A percentile compares a stretch with the other conserved stretches of the same genome.
Conservation (phyloP, 2,888 invertebrate species). For the Unio delphinus region DNA sequence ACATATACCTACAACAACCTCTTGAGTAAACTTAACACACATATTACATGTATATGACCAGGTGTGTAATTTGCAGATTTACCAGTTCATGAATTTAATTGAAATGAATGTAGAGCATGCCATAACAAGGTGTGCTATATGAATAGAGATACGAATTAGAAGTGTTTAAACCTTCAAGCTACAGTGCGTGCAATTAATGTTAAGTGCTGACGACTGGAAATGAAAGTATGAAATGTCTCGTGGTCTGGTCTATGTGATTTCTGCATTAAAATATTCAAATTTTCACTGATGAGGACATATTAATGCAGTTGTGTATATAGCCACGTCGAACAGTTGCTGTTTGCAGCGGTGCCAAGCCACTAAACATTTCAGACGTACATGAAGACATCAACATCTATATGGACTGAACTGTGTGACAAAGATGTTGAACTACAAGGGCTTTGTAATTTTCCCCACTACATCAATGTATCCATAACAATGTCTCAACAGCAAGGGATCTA, state of each 20-base stretch:
- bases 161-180: too few species aligned
- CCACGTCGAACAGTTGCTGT: conserved; percentile 3
- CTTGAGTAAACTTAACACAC: too few species aligned
- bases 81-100: too few species aligned
- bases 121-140: too few species aligned
- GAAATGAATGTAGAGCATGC: too few species aligned
- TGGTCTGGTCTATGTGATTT: background rate
- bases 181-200: too few species aligned
- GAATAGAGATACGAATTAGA: too few species aligned
- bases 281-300: conserved; percentile 6
- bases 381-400: conserved; percentile 2
- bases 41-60: too few species aligned
- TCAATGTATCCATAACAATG: background rate
- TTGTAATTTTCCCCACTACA: conserved; percentile 2
- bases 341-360: conserved; percentile 2
- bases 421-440: conserved; percentile 5
- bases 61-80: too few species aligned
- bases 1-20: too few species aligned
- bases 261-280: conserved; percentile 2
- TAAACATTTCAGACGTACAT: background rate
- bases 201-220: background rate
- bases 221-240: background rate
- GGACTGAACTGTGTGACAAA: conserved; percentile 1
- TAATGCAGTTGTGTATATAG: conserved; percentile 3
- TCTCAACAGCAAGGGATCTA: background rate